Evolutionary conservation across 2,888 invertebrate genomes (phyloP).

Genomic region (Prostheceraeus crozeri): DNA sequence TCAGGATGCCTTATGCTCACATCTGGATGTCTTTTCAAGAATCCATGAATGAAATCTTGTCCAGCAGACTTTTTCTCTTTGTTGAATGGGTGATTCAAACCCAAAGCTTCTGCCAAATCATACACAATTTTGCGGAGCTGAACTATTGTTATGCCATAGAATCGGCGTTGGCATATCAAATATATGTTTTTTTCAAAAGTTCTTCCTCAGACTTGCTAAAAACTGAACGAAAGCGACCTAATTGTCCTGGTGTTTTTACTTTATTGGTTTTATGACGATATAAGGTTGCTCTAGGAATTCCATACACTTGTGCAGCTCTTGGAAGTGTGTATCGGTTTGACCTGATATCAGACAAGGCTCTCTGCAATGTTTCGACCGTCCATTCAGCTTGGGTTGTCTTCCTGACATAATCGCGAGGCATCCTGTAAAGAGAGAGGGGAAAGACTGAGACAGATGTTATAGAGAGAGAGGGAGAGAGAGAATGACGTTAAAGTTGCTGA

Average conservation of each 20-base stretch:
- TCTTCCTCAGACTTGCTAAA: neutral
- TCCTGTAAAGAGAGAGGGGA: neutral
- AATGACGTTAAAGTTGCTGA: too few relatives aligned
- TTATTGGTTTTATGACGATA: conserved; percentile 4
- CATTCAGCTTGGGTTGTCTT: conserved; percentile 13
- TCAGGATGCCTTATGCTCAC: conserved; percentile 36
- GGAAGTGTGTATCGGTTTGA: neutral
- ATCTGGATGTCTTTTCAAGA: conserved; percentile 29
- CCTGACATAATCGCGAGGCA: neutral
- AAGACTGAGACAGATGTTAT: too few relatives aligned
- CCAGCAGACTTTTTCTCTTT: conserved; percentile 36
- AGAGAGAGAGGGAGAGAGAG: too few relatives aligned
- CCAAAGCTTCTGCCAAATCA: conserved; percentile 29
- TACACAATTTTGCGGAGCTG: conserved; percentile 29
- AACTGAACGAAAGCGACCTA: neutral
- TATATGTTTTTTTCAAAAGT: too few relatives aligned
- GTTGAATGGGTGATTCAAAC: conserved; percentile 34
- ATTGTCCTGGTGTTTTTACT: neutral
- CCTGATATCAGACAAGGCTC: neutral
- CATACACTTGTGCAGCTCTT: neutral
- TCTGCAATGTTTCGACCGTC: neutral
- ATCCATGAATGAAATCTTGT: conserved; percentile 36
- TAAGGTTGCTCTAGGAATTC: conserved; percentile 2
- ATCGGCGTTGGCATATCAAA: too few relatives aligned
- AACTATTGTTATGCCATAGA: conserved; percentile 1